Evolutionary conservation across 2,113 vertebrate species (phyloP).

Genomic region (Bagarius yarrelli): DNA sequence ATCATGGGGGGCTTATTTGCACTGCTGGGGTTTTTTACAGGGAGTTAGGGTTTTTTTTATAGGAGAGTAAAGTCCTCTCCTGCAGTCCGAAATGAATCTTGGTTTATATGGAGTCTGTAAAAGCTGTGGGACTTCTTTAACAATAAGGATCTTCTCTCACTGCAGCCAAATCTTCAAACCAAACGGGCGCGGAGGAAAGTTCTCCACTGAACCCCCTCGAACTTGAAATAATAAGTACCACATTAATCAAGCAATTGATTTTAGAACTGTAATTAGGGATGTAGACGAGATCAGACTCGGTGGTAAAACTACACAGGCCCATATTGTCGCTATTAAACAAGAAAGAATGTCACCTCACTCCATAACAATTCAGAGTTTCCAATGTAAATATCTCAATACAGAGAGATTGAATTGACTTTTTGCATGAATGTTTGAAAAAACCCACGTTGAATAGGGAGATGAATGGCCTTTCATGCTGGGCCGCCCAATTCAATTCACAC

Average conservation of each 20-base stretch:
- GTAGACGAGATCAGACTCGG: conserved; percentile 41
- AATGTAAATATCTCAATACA: conserved; percentile 50
- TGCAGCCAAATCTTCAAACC: conserved; percentile 22
- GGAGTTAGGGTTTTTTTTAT: conserved; percentile 58
- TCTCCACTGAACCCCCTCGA: background rate
- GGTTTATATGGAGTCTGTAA: conserved; percentile 66
- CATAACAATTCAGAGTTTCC: conserved; percentile 5
- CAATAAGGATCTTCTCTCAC: conserved; percentile 42
- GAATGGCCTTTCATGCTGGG: conserved; percentile 65
- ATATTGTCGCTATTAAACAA: conserved; percentile 12
- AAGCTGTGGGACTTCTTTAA: conserved; percentile 53
- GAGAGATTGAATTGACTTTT: conserved; percentile 50
- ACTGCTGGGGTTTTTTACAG: conserved; percentile 44
- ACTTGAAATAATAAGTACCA: conserved; percentile 32
- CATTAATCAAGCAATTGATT: conserved; percentile 45
- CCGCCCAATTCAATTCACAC: conserved; percentile 58
- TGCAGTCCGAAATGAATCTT: conserved; percentile 57
- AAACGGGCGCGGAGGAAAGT: background rate
- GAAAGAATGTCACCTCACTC: background rate
- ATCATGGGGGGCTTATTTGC: conserved; percentile 42
- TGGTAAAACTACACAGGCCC: conserved; percentile 7
- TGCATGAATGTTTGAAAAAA: conserved; percentile 34
- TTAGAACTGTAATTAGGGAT: conserved; percentile 34
- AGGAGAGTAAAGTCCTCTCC: conserved; percentile 59
- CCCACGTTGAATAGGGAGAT: conserved; percentile 55